These are phyloP conservation scores for Acrobasis repandana DNA, from an alignment of 2,888 invertebrate genomes.

Conservation along the genomic window DNA sequence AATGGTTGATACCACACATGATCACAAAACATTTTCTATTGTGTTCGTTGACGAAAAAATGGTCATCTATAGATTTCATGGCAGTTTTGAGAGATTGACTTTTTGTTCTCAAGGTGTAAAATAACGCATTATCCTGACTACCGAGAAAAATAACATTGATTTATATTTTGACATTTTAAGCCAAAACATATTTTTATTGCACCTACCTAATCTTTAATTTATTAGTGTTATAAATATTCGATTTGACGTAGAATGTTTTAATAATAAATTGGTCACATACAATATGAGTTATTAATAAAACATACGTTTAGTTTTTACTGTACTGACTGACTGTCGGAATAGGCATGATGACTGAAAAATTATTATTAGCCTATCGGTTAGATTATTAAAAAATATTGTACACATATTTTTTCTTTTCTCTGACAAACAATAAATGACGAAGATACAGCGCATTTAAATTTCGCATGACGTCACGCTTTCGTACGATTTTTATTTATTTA, in stretches of 20 bases:
- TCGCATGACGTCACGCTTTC: too few species aligned
- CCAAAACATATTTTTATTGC: slow-evolving; percentile 71
- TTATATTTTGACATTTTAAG: slow-evolving; percentile 72
- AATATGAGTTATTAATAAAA: slow-evolving; percentile 1
- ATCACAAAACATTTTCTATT: slow-evolving; percentile 29
- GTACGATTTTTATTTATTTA: too few species aligned
- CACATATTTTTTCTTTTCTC: too few species aligned
- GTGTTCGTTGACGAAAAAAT: slow-evolving; percentile 31
- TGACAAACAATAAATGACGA: too few species aligned
- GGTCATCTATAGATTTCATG: slow-evolving; percentile 50
- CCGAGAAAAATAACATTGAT: slow-evolving; percentile 62
- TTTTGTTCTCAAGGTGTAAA: slow-evolving; percentile 72
- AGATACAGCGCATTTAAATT: too few species aligned
- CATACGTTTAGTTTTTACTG: not conserved
- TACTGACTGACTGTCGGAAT: not conserved
- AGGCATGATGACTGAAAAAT: too few species aligned
- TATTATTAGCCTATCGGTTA: too few species aligned
- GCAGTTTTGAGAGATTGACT: slow-evolving; percentile 60
- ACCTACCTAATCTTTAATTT: slow-evolving; percentile 60
- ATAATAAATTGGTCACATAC: not conserved
- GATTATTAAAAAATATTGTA: too few species aligned
- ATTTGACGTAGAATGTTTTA: slow-evolving; percentile 25
- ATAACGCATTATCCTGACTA: slow-evolving; percentile 51
- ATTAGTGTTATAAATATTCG: slow-evolving; percentile 67
- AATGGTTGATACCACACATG: slow-evolving; percentile 34